Conservation (phyloP, 2,797 vertebrate species). For the Pagetopsis macropterus region DNA sequence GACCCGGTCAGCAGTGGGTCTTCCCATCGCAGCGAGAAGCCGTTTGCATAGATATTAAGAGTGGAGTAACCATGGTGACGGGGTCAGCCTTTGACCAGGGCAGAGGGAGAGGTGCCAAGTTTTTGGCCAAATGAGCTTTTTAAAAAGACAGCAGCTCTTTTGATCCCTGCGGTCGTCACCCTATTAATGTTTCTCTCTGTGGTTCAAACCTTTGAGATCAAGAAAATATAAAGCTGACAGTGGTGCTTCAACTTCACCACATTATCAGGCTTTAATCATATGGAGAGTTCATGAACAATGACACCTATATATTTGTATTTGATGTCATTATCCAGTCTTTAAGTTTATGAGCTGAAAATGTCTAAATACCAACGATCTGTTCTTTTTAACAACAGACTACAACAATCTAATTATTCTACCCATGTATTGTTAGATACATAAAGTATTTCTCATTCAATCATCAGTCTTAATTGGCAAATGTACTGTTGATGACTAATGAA, state of each 20-base stretch:
- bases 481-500: constrained; percentile 10
- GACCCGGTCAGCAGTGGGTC: constrained; percentile 37
- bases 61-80: constrained; percentile 61
- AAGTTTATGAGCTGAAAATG: constrained; percentile 10
- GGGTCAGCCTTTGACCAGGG: constrained; percentile 64
- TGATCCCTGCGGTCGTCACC: constrained; percentile 45
- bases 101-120: constrained; percentile 58
- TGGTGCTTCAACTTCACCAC: constrained; percentile 8
- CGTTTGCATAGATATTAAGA: constrained; percentile 66
- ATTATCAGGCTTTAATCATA: constrained; percentile 13
- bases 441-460: not conserved
- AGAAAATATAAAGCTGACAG: constrained; percentile 12
- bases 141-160: constrained; percentile 51
- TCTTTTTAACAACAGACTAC: not conserved
- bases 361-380: constrained; percentile 7
- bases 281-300: constrained; percentile 17
- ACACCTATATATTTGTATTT: not conserved
- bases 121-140: constrained; percentile 64
- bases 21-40: constrained; percentile 49
- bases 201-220: constrained; percentile 31
- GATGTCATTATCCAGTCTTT: constrained; percentile 3
- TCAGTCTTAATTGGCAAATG: not conserved
- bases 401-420: not conserved
- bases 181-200: constrained; percentile 54
- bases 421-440: not conserved